A percentile compares a stretch with the other conserved stretches of the same genome.
phyloP scores from a whole-genome alignment of 35 echinoderm and acorn worm genomes.

The Heliocidaris tuberculata region DNA sequence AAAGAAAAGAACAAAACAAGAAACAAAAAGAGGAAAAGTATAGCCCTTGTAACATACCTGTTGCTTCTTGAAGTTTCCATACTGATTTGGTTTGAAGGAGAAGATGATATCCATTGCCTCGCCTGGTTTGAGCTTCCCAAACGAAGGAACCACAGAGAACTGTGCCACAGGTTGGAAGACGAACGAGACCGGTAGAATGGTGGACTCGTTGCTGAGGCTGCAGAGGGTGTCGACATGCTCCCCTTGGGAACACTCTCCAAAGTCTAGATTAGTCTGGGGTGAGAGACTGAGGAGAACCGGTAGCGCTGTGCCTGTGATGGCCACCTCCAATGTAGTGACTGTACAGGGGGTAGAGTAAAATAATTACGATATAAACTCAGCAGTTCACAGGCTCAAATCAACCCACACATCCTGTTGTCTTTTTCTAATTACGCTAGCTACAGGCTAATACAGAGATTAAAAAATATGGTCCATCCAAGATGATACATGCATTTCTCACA shows the following conservation, averaged over 20 bases:
- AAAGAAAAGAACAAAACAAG: too few relatives aligned
- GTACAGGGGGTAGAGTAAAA: not conserved
- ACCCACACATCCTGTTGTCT: too few relatives aligned
- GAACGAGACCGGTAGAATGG: constrained; percentile 75
- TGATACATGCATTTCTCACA: too few relatives aligned
- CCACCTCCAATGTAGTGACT: constrained; percentile 86
- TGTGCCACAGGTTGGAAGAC: constrained; percentile 83
- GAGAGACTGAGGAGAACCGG: constrained; percentile 81
- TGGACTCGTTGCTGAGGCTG: constrained; percentile 83
- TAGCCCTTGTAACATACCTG: constrained; percentile 23
- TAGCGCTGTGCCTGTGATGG: constrained; percentile 87
- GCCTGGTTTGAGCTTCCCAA: constrained; percentile 81
- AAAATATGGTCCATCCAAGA: not conserved
- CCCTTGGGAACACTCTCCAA: constrained; percentile 82
- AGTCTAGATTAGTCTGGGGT: constrained; percentile 78
- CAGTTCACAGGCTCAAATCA: too few relatives aligned
- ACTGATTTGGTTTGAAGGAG: constrained; percentile 98
- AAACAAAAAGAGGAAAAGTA: too few relatives aligned
- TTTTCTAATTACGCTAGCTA: too few relatives aligned
- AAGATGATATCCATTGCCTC: constrained; percentile 85
- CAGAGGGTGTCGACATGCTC: constrained; percentile 94
- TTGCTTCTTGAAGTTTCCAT: constrained; percentile 76
- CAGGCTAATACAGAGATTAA: not conserved
- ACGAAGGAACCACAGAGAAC: constrained; percentile 70
- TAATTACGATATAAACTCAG: too few relatives aligned